Conservation (phyloP, 2,113 vertebrate genomes). For the Charina bottae region DNA sequence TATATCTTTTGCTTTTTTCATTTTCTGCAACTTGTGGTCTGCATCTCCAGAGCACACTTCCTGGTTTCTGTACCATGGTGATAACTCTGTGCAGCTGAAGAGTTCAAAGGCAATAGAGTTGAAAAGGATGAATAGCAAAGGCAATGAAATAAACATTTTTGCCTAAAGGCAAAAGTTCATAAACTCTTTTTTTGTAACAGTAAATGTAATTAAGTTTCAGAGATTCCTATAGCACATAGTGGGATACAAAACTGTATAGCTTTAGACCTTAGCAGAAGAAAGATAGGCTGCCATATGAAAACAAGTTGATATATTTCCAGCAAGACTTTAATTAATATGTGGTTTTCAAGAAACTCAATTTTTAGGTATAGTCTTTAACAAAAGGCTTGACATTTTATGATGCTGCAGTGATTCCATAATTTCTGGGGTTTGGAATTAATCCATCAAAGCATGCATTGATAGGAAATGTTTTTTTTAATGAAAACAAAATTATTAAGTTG, state of each 20-base stretch:
- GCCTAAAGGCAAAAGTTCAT: slow-evolving; percentile 83
- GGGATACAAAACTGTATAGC: slow-evolving; percentile 69
- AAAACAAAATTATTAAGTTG: slow-evolving; percentile 41
- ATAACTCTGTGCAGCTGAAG: slow-evolving; percentile 85
- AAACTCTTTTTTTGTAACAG: slow-evolving; percentile 82
- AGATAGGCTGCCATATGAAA: slow-evolving; percentile 60
- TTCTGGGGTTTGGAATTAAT: slow-evolving; percentile 32
- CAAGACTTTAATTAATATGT: slow-evolving; percentile 53
- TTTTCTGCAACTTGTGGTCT: slow-evolving; percentile 80
- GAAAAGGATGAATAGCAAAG: slow-evolving; percentile 84
- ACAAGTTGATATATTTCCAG: slow-evolving; percentile 61
- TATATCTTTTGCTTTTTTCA: slow-evolving; percentile 78
- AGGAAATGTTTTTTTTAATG: slow-evolving; percentile 45
- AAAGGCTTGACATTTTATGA: slow-evolving; percentile 43
- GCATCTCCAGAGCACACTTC: slow-evolving; percentile 72
- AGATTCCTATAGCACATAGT: slow-evolving; percentile 77
- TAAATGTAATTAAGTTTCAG: slow-evolving; percentile 86
- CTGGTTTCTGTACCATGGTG: slow-evolving; percentile 79
- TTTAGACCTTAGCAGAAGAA: slow-evolving; percentile 70
- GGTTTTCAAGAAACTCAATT: slow-evolving; percentile 60
- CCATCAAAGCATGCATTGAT: slow-evolving; percentile 43
- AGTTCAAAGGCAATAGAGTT: slow-evolving; percentile 84
- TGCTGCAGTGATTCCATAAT: slow-evolving; percentile 13
- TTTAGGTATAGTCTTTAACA: slow-evolving; percentile 46
- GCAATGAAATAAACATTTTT: slow-evolving; percentile 87